phyloP scores from a whole-genome alignment of 2,888 invertebrate species.

The Mechanitis mazaeus region DNA sequence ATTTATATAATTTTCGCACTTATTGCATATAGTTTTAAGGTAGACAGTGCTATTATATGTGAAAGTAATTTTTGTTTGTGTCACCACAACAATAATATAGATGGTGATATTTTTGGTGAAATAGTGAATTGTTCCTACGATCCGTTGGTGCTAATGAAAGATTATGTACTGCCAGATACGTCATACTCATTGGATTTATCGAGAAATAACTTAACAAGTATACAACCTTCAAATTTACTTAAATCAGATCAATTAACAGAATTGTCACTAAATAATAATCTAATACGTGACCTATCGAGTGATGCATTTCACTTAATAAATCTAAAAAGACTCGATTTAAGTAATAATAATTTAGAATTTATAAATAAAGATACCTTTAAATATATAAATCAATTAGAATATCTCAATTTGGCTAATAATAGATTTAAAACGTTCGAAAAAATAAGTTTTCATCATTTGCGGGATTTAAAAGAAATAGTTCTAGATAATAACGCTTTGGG shows the following conservation, averaged over 20 bases:
- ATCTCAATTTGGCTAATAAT: constrained; percentile 65
- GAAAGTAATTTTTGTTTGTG: constrained; percentile 51
- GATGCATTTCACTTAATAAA: constrained; percentile 50
- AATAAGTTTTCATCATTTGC: constrained; percentile 57
- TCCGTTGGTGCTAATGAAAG: constrained; percentile 24
- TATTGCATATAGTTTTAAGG: constrained; percentile 27
- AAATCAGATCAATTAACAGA: constrained; percentile 45
- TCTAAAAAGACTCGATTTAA: constrained; percentile 59
- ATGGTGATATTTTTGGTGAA: constrained; percentile 44
- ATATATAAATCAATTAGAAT: constrained; percentile 53
- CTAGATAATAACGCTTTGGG: constrained; percentile 66
- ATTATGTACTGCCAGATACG: constrained; percentile 44
- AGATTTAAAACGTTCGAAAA: constrained; percentile 54
- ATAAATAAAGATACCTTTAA: constrained; percentile 58
- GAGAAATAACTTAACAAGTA: constrained; percentile 45
- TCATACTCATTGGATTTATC: constrained; percentile 56
- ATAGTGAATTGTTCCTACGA: constrained; percentile 54
- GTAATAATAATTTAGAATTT: constrained; percentile 52
- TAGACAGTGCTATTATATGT: constrained; percentile 47
- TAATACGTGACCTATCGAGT: constrained; percentile 43
- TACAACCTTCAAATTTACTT: constrained; percentile 41
- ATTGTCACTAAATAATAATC: constrained; percentile 51
- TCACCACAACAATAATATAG: constrained; percentile 39
- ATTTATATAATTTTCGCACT: constrained; percentile 34
- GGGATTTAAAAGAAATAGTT: constrained; percentile 55